These are phyloP conservation scores for Drosophila nasuta DNA, from an alignment of 1,140 invertebrate species.

Conservation along the genomic window DNA sequence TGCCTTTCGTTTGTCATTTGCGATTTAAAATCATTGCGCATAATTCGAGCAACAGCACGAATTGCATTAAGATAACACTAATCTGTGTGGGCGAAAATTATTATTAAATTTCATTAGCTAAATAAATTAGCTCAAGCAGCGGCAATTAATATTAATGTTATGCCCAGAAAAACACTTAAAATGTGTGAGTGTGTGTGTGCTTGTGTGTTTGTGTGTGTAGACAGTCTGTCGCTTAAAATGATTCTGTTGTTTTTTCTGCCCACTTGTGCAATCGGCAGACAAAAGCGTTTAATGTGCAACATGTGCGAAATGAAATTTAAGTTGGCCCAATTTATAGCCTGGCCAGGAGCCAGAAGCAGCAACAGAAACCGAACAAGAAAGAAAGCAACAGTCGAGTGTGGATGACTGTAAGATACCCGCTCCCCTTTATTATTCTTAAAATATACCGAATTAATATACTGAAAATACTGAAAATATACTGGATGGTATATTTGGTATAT, in stretches of 20 bases:
- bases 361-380: background rate
- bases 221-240: no score
- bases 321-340: constrained; percentile 71
- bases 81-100: background rate
- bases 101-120: constrained; percentile 11
- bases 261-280: constrained; percentile 1
- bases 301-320: constrained; percentile 69
- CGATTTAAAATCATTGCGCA: constrained; percentile 55
- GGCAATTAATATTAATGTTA: background rate
- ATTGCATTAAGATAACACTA: constrained; percentile 13
- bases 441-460: no score
- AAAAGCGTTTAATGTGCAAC: constrained; percentile 59
- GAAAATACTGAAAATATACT: no score
- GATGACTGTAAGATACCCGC: no score
- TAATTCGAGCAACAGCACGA: constrained; percentile 25
- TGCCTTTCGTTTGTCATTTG: background rate
- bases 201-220: no score
- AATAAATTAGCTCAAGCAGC: constrained; percentile 12
- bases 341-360: constrained; percentile 4
- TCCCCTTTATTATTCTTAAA: no score
- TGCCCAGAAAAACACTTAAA: no score
- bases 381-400: no score
- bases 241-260: no score
- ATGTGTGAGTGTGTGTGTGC: no score
- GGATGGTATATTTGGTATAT: no score